These are phyloP conservation scores for Plectropomus leopardus DNA, from an alignment of 2,113 vertebrate genomes.

Conservation along the genomic window DNA sequence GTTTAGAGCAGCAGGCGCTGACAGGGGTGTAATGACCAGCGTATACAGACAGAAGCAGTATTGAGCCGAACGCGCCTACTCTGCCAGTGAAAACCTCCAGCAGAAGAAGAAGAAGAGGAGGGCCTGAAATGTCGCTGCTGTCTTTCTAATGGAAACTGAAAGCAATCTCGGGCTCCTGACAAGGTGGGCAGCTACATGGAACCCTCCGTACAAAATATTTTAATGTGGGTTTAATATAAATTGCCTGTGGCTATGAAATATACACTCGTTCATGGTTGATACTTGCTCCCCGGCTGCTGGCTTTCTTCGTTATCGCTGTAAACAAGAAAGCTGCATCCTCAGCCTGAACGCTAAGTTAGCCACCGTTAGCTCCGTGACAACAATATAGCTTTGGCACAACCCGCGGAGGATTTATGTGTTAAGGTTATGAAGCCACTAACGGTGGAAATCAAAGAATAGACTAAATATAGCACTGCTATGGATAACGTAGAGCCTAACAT, in stretches of 20 bases:
- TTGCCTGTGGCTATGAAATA: background rate
- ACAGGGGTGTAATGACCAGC: too few relatives aligned
- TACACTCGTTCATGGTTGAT: background rate
- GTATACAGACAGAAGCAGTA: too few relatives aligned
- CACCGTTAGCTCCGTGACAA: background rate
- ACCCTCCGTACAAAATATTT: background rate
- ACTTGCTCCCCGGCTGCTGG: background rate
- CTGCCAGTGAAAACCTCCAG: too few relatives aligned
- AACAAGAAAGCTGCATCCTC: background rate
- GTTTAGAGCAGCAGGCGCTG: too few relatives aligned
- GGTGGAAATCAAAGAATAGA: background rate
- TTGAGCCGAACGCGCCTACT: too few relatives aligned
- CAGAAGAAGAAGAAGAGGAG: too few relatives aligned
- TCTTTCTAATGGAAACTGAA: slow-evolving; percentile 6
- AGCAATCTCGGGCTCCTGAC: background rate
- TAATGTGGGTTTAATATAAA: too few relatives aligned
- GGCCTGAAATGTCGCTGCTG: too few relatives aligned
- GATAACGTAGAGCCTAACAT: background rate
- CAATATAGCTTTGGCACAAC: background rate
- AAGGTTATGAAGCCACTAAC: background rate
- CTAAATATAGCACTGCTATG: too few relatives aligned
- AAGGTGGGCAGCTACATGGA: background rate
- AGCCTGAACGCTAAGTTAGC: background rate
- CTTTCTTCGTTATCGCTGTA: too few relatives aligned
- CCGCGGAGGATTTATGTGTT: too few relatives aligned